Percentiles rank a stretch among this genome's conserved stretches.
These are phyloP conservation scores for Psettodes erumei DNA, from an alignment of 2,113 vertebrate species.

Conservation along the genomic window DNA sequence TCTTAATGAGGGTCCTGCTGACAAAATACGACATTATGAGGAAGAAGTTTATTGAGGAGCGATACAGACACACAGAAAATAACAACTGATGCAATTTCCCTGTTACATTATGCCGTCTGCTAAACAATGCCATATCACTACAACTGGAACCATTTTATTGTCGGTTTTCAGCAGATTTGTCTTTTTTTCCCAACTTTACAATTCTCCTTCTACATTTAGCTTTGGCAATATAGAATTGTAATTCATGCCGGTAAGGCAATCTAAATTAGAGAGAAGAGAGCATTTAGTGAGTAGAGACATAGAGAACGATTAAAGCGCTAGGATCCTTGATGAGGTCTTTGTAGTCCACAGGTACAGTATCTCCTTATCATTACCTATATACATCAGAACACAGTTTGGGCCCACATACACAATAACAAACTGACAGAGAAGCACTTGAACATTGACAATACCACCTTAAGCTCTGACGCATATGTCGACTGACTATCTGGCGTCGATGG, in stretches of 20 bases:
- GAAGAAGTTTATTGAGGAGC: constrained; percentile 82
- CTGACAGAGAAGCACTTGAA: constrained; percentile 81
- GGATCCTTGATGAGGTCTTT: constrained; percentile 74
- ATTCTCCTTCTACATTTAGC: constrained; percentile 76
- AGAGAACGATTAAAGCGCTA: constrained; percentile 80
- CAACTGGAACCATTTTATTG: constrained; percentile 50
- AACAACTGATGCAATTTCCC: constrained; percentile 95
- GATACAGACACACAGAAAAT: constrained; percentile 84
- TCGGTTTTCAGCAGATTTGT: constrained; percentile 85
- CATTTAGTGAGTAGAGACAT: constrained; percentile 77
- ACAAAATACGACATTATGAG: constrained; percentile 60
- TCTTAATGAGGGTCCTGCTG: constrained; percentile 23
- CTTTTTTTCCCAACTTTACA: constrained; percentile 34
- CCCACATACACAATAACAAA: constrained; percentile 82
- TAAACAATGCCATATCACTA: constrained; percentile 87
- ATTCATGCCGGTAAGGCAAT: constrained; percentile 80
- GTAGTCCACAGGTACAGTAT: constrained; percentile 78
- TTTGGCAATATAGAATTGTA: constrained; percentile 83
- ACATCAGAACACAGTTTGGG: constrained; percentile 81
- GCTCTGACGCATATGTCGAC: constrained; percentile 69
- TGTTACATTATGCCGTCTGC: constrained; percentile 90
- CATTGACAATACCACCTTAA: constrained; percentile 72
- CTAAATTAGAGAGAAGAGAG: constrained; percentile 77
- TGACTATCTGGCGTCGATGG: constrained; percentile 23
- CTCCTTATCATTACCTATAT: constrained; percentile 79